Base-by-base conservation (phyloP, 1,140 invertebrate species). In the Drosophila mayri region DNA sequence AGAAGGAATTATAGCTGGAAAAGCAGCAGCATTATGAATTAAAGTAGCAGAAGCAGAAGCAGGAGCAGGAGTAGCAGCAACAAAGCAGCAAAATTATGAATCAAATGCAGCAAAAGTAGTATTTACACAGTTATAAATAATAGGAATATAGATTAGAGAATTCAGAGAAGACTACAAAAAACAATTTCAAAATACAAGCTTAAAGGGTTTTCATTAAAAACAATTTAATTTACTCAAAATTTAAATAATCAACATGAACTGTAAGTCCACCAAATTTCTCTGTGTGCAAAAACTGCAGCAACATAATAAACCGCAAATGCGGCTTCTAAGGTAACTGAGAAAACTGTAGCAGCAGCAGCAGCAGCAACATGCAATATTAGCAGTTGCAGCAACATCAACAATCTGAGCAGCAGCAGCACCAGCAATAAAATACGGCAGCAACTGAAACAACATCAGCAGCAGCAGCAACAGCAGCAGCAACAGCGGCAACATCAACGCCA, bases 11-110 rank as follows among this genome's bases (percentile, higher is more conserved):
- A 55, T 55, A 50, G 47, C 47, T 30, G 32, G 8, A 38, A 16
- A 7, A 38, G 35, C 32, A 43, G n/a, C 22, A 28, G 6, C 22
- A 54, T 54, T 63, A 54, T 63, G 60, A 63, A 63, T 63, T 63
- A 52, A 62, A 54, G 60, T 52, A 49, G 58, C 28, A 59, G 14
- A 25, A 58, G 55, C 16, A 28, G 28, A 4, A 28, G 4, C 25
- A 22, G 20, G 28, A 59, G 28, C 25, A 47, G 20, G 18, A 32
- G 44, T 20, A 35, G 41, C 28, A 14, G 58, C 38, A 44, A 58
- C 62, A 65, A 62, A 37, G 58, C 30, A 62, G 62, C 57, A 65
- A 62, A 16, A 65, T 62, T 65, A 66, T 66, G 63, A 66, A 63
- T 66, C 59, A 63, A 66, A 66, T 22, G 41, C 58, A 66, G n/a